Base-by-base conservation (phyloP, 2,888 invertebrate species). In the Syrphus vitripennis region DNA sequence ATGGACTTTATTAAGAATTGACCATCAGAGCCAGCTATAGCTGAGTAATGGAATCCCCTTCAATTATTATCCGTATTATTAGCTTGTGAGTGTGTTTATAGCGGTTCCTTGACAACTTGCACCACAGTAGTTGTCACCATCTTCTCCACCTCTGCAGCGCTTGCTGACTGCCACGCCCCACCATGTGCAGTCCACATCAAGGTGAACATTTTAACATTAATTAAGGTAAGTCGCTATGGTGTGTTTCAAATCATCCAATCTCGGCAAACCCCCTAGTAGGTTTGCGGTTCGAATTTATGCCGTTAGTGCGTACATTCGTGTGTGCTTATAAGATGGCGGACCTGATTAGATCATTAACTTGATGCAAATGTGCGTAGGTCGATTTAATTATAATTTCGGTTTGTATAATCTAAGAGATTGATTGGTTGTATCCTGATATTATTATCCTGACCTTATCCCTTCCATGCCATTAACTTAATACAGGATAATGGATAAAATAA, bases 1-100 rank as follows among this genome's bases (percentile, higher is more conserved):
- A 65, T 57, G 70, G 76, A 71, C 70, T 71, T 76, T 70, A 76
- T 71, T 76, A 82, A 71, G 63, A 71, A 65, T 65, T 82, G 70
- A 76, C 45, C 70, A n/a, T n/a, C n/a, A n/a, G n/a, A 71, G 40
- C 57, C 76, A 65, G 57, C n/a, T n/a, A n/a, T n/a, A n/a, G n/a
- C 48, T 71, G 45, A 70, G 63, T 70, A 76, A 82, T 82, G 65
- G 55, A 61, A 82, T 82, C 40, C 65, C 65, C 81, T 57, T 70
- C 57, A 81, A 63, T 61, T 75, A 75, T 70, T 48, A 48, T 67
- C 61, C 21, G 1, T 24, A 37, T 34, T n/a, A 29, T n/a, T 6
- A 19, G 37, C 14, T 26, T 31, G n/a, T 4, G 42, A 29, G 48
- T 9, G n/a, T 50, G 50, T 24, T 50, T 50, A 50, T 50, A 12